phyloP scores from a whole-genome alignment of 2,113 vertebrate species.

The human (Homo sapiens) region GRCh38 chr18:73624001-73624500 shows the following conservation, averaged over 20 bases:
- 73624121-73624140: constrained; percentile 18
- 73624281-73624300: neutral
- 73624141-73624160: constrained; percentile 22
- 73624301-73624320: neutral
- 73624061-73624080: neutral
- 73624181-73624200: neutral
- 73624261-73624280: neutral
- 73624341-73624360: neutral
- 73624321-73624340: neutral
- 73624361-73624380: neutral
- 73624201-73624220: neutral
- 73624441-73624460: neutral
- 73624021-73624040: constrained; percentile 56
- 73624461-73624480: neutral
- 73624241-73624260: neutral
- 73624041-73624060: constrained; percentile 38
- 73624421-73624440: neutral
- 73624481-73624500: neutral
- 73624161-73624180: constrained; percentile 27
- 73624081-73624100: constrained; percentile 40
- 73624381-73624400: neutral
- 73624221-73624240: fast-evolving
- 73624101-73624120: constrained; percentile 27
- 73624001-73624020: neutral
- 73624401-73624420: neutral